Evolutionary conservation across 1,140 invertebrate genomes (phyloP), one percentile per base, ranked within the genome.

Genomic region (Polypedilum vanderplanki): DNA sequence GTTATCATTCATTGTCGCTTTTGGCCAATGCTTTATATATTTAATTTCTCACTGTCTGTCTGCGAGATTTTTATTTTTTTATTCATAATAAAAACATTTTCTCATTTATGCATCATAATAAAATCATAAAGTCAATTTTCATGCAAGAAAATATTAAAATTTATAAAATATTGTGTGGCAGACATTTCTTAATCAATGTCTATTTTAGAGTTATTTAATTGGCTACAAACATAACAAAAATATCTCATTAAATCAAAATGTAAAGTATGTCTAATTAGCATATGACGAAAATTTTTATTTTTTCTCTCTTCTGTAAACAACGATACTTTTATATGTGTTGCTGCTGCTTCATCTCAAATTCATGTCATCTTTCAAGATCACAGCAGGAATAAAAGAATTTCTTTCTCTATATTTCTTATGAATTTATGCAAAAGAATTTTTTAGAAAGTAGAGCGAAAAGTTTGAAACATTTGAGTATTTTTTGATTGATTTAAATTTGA

Each of bases 161-260:
- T 46, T 46, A 46, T 46, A 15, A 12, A 15, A 4, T n/a, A 57
- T n/a, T 57, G 46, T 57, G 46, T 57, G 46, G 9, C 15, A n/a
- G 12, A 57, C 46, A 70, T 70, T 22, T 70, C 65, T 70, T 70
- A 70, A 70, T 70, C 65, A 70, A 20, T 22, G 20, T 70, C 65
- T 20, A 22, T 10, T 18, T 70, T 18, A 22, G 4, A 22, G 9
- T 70, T 57, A 57, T 57, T 57, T 70, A 70, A 70, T 70, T 70
- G 65, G 17, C 17, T 70, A 70, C 65, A 22, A 70, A 70, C 3
- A 70, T 17, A 18, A 18, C 15, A 70, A 17, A 70, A 70, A 18
- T 17, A 70, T 20, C 65, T 70, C 65, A 70, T 70, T 70, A 70
- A 70, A 70, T 70, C 65, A 70, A 70, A 70, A 70, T 57, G n/a